These are phyloP conservation scores for Trematocara stigmaticum DNA, from an alignment of 2,113 vertebrate genomes.

Conservation along the genomic window DNA sequence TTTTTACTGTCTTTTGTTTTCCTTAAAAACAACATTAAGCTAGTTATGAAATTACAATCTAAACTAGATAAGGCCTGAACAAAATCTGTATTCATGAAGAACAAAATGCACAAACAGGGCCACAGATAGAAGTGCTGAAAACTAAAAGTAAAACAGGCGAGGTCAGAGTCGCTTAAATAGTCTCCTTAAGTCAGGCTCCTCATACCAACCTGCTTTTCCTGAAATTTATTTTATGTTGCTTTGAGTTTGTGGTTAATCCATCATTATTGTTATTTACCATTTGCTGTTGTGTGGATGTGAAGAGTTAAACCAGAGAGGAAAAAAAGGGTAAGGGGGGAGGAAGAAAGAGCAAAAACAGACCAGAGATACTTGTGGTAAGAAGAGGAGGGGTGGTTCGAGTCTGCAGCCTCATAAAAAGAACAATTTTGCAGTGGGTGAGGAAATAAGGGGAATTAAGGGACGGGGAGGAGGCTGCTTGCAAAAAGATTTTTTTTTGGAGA, in stretches of 20 bases:
- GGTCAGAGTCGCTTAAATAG: not conserved
- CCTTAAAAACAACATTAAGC: not conserved
- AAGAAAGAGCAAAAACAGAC: constrained; percentile 63
- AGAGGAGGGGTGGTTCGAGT: constrained; percentile 58
- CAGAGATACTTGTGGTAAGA: constrained; percentile 67
- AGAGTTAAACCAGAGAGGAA: constrained; percentile 18
- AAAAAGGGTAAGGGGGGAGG: not conserved
- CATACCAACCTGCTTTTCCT: not conserved
- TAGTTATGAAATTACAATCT: not conserved
- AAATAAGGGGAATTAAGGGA: constrained; percentile 7
- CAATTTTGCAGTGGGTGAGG: constrained; percentile 53
- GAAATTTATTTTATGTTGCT: not conserved
- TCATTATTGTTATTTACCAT: constrained; percentile 3
- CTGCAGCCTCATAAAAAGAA: constrained; percentile 60
- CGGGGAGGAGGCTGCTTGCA: not conserved
- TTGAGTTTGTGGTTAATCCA: not conserved
- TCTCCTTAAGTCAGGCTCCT: not conserved
- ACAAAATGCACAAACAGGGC: not conserved
- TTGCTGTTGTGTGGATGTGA: not conserved
- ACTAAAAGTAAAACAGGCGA: not conserved
- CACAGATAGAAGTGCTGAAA: not conserved
- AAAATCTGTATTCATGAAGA: not conserved
- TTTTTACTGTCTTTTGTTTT: not conserved
- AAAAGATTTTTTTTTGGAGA: not conserved
- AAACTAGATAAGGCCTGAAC: not conserved